Evolutionary conservation across 64 coral and sea anemone species (phyloP).

Genomic region (Montipora cactus): DNA sequence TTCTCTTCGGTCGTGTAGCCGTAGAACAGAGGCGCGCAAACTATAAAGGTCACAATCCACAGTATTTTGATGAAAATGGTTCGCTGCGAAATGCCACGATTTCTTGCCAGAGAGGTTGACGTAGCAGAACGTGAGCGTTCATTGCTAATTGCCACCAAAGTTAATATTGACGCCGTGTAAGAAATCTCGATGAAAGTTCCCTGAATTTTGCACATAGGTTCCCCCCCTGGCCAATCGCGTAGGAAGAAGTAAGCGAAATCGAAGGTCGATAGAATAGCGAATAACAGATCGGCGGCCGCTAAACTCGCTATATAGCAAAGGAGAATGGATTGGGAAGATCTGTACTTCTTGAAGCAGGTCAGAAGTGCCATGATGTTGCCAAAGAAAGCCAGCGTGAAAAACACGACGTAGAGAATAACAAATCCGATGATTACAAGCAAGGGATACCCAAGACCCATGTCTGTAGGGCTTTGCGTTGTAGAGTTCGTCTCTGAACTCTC

Average conservation of each 20-base stretch:
- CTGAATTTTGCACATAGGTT: constrained; percentile 75
- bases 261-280: constrained; percentile 72
- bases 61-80: constrained; percentile 76
- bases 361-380: constrained; percentile 85
- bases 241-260: constrained; percentile 69
- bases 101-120: constrained; percentile 71
- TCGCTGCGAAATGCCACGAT: constrained; percentile 60
- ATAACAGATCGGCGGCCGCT: constrained; percentile 82
- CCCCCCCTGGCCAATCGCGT: constrained; percentile 70
- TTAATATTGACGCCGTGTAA: constrained; percentile 84
- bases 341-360: constrained; percentile 92
- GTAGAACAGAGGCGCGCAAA: constrained; percentile 81
- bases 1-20: constrained; percentile 61
- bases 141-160: constrained; percentile 83
- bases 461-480: neutral
- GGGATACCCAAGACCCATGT: neutral
- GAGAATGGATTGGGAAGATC: constrained; percentile 73
- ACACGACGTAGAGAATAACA: constrained; percentile 51
- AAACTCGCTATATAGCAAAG: constrained; percentile 85
- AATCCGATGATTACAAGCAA: constrained; percentile 26
- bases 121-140: constrained; percentile 77
- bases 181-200: constrained; percentile 83
- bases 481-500: neutral
- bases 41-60: constrained; percentile 66
- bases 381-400: constrained; percentile 66